phyloP scores from a whole-genome alignment of 2,113 vertebrate genomes.

The Phyllostomus discolor region DNA sequence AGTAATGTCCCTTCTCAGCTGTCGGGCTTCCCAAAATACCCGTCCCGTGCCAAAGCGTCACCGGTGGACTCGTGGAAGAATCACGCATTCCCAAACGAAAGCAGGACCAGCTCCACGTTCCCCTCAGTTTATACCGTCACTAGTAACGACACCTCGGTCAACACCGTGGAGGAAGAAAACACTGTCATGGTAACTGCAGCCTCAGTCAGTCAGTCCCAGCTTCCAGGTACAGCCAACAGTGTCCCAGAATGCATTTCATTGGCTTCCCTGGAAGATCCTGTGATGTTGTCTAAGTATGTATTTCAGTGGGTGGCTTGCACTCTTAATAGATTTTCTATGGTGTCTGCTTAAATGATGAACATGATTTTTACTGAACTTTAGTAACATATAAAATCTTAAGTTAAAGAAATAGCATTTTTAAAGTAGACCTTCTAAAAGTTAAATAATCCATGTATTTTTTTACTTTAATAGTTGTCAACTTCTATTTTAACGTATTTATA shows the following conservation, averaged over 20 bases:
- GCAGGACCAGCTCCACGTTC: constrained; percentile 65
- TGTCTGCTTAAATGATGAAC: constrained; percentile 32
- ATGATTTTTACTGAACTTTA: background rate
- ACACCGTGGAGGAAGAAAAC: constrained; percentile 83
- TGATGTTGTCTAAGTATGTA: constrained; percentile 92
- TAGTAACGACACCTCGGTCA: constrained; percentile 65
- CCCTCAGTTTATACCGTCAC: constrained; percentile 42
- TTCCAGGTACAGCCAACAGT: constrained; percentile 71
- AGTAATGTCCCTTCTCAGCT: constrained; percentile 79
- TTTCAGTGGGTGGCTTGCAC: constrained; percentile 28
- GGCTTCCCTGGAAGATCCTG: constrained; percentile 88
- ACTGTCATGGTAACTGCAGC: constrained; percentile 78
- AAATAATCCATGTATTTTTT: background rate
- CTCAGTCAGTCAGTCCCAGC: constrained; percentile 71
- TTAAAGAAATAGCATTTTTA: background rate
- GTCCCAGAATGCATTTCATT: constrained; percentile 77
- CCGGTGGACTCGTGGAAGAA: constrained; percentile 69
- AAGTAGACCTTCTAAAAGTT: background rate
- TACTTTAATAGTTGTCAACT: background rate
- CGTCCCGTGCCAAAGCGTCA: constrained; percentile 62
- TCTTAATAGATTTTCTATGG: constrained; percentile 24
- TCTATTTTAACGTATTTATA: background rate
- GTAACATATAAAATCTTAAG: background rate
- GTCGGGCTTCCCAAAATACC: constrained; percentile 65
- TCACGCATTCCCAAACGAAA: constrained; percentile 65